Base-by-base conservation (phyloP, 2,797 vertebrate species). In the Philypnodon macrostomus region DNA sequence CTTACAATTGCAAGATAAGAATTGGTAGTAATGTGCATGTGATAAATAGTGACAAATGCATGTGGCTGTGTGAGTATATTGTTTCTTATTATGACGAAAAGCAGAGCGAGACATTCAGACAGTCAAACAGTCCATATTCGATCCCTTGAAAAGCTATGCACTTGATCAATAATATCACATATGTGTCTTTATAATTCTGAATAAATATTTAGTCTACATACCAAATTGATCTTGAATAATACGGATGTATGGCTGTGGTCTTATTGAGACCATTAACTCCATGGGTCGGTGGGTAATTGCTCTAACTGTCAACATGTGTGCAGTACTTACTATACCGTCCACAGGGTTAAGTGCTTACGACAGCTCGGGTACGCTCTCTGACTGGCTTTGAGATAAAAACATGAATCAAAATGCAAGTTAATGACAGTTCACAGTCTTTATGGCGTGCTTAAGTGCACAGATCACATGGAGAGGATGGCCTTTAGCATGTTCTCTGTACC, bases 351-450 rank as follows among this genome's bases (percentile, higher is more conserved):
- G 24, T 64, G 53, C 35, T 48, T 36, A 63, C 46, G 35, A 39
- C 48, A 50, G 49, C n/a, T n/a, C n/a, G n/a, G n/a, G 58, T 46
- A 31, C 32, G 26, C 41, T 30, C 46, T 32, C 37, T 29, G 18
- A 16, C 31, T 47, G 53, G 24, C 26, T 54, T 30, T 23, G 13
- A 15, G 59, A 63, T 46, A 63, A 61, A 68, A 56, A 53, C 31
- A 53, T 31, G 52, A 33, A 53, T 73, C 58, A 64, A 74, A 59
- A 55, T 63, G 61, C 19, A 34, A 56, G 70, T 70, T 59, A 71
- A 71, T 62, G 64, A 67, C 54, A 61, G 48, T 63, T 74, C 41
- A 56, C 13, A 0, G 47, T 59, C 46, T 75, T 77, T 62, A 74
- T 53, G 63, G 38, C 30, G 41, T 7, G 12, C 6, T 61, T 67